These are phyloP conservation scores for Drosophila leonis DNA, from an alignment of 2,888 invertebrate species.

Conservation along the genomic window DNA sequence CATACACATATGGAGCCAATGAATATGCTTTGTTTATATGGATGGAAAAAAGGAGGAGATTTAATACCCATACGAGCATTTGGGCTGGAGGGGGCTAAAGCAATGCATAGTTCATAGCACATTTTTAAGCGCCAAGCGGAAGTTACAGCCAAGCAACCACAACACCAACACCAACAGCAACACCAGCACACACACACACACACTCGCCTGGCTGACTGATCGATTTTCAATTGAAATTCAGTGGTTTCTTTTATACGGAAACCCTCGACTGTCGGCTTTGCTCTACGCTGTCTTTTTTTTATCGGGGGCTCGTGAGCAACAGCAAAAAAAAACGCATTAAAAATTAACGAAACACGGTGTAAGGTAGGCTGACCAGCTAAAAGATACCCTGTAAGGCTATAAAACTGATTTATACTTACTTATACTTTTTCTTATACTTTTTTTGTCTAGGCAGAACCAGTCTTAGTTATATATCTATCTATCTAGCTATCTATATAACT, in stretches of 20 bases:
- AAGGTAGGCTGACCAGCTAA: neutral
- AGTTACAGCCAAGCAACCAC: slow-evolving; percentile 56
- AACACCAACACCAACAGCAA: slow-evolving; percentile 15
- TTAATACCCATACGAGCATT: slow-evolving; percentile 37
- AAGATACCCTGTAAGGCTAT: slow-evolving; percentile 1
- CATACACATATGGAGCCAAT: slow-evolving; percentile 21
- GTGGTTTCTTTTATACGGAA: slow-evolving; percentile 63
- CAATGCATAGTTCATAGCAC: slow-evolving; percentile 66
- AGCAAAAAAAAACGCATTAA: neutral
- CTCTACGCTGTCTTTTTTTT: slow-evolving; percentile 28
- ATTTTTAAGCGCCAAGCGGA: slow-evolving; percentile 61
- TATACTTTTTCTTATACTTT: neutral
- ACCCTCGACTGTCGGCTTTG: slow-evolving; percentile 35
- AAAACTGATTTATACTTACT: neutral
- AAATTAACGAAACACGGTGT: neutral
- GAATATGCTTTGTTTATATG: slow-evolving; percentile 66
- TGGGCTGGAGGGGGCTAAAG: slow-evolving; percentile 3
- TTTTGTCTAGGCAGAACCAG: neutral
- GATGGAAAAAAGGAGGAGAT: slow-evolving; percentile 15
- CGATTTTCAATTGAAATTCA: slow-evolving; percentile 80
- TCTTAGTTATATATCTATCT: neutral
- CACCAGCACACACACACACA: slow-evolving; percentile 9
- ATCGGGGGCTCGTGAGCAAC: slow-evolving; percentile 7
- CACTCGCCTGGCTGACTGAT: slow-evolving; percentile 52
- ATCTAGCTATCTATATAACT: neutral